Evolutionary conservation across 2,888 invertebrate species (phyloP), one percentile per base, ranked within the genome.

Genomic region (Phorcus lineatus): DNA sequence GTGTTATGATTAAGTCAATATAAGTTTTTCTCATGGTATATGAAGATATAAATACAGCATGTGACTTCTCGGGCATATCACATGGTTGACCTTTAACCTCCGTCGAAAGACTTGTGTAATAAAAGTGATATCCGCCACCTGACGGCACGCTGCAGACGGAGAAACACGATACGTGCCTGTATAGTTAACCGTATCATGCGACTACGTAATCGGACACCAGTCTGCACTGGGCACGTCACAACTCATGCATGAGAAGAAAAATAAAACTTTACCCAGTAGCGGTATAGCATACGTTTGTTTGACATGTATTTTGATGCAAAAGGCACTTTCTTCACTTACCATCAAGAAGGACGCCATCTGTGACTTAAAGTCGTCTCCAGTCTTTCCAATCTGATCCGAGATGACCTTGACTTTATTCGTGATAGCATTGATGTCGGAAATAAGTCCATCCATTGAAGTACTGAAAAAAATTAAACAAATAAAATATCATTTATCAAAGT

Each of bases 311-410:
- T 47, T 9, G 11, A 47, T 47, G 13, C 47, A 47, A 47, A 47
- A 47, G 7, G 11, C 47, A 9, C 47, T 47, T 47, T 47, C 47
- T 70, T 2, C 36, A 66, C 85, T 76, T 83, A 91, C 91, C 87
- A 86, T 83, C 7, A 91, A 82, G 80, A 91, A 91, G 0, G 83
- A 81, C 4, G 85, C 81, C 88, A 91, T 90, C 78, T 91, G 91
- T 28, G 82, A 80, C 74, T 86, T 85, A 83, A 91, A 90, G 79
- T 90, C 90, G n/a, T 82, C 77, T 3, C 88, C 89, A 0, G 88
- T 86, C 2, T 86, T 84, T 13, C 84, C 87, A 11, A 90, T 86
- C 83, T 88, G 89, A 6, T 86, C 84, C 0, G 86, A 84, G 17
- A 90, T 86, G 62, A 78, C 86, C 9, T 86, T 84, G 17, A 90